Evolutionary conservation across 2,797 vertebrate species (phyloP).

Genomic region (Melopsittacus undulatus): DNA sequence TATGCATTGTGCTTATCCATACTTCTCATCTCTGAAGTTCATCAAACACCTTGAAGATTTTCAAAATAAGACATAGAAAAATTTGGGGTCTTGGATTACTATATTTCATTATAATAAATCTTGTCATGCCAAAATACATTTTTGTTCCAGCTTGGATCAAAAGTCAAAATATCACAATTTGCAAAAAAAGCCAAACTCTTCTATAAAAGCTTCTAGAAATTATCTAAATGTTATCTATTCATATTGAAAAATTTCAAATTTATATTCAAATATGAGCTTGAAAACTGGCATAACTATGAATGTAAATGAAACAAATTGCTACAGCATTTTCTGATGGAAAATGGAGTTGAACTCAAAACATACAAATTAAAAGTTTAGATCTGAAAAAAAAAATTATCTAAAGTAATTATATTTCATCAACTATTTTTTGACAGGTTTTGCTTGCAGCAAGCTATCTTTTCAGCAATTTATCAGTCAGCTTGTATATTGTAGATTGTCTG

Average conservation of each 20-base stretch:
- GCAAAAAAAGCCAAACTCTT: neutral
- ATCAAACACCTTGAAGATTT: neutral
- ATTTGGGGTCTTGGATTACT: rapidly evolving
- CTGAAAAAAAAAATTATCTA: neutral
- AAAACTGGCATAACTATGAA: neutral
- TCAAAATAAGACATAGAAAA: neutral
- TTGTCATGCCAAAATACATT: neutral
- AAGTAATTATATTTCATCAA: neutral
- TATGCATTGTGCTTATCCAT: neutral
- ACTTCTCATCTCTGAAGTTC: neutral
- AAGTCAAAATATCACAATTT: neutral
- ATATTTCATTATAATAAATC: neutral
- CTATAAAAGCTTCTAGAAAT: neutral
- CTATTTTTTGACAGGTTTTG: neutral
- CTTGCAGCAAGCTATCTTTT: neutral
- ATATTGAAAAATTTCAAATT: neutral
- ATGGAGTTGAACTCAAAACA: neutral
- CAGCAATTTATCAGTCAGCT: neutral
- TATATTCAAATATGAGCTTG: neutral
- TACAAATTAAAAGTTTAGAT: neutral
- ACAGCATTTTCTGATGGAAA: neutral
- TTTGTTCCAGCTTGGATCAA: neutral
- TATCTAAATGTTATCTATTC: neutral
- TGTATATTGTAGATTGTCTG: neutral
- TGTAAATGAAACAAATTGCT: neutral